Conservation (phyloP, 2,797 vertebrate species). For the Heterohyrax brucei region DNA sequence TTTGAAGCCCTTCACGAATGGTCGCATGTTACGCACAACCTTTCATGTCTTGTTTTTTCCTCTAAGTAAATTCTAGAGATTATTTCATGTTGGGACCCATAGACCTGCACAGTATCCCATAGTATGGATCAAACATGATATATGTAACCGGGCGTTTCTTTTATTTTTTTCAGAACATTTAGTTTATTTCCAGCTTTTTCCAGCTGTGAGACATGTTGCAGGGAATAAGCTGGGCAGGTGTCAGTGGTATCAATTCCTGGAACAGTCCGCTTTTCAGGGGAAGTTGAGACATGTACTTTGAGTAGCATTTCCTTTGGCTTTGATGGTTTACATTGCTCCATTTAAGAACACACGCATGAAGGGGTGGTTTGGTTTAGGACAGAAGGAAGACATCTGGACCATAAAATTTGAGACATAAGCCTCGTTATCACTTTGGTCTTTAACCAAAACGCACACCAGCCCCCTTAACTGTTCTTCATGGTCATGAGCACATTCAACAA, state of each 20-base stretch:
- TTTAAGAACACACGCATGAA: conserved; percentile 1
- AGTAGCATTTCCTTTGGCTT: not conserved
- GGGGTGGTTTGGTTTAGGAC: conserved; percentile 42
- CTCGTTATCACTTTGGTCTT: conserved; percentile 60
- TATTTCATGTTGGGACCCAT: not conserved
- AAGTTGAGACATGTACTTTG: not conserved
- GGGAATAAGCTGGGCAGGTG: not conserved
- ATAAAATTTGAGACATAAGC: conserved; percentile 49
- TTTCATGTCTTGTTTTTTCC: not conserved
- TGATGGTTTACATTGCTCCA: conserved; percentile 23
- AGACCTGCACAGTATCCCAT: not conserved
- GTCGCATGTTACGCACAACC: fast-evolving
- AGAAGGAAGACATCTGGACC: conserved; percentile 49
- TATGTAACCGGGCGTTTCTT: not conserved
- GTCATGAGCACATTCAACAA: not conserved
- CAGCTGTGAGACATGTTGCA: not conserved
- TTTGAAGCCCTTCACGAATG: no score
- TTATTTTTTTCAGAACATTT: not conserved
- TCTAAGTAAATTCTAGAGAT: not conserved
- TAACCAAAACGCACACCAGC: conserved; percentile 29
- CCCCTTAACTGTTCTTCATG: not conserved
- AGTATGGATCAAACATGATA: not conserved
- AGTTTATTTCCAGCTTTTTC: not conserved
- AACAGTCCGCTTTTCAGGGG: not conserved
- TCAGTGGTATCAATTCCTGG: conserved; percentile 10